These are phyloP conservation scores for Mastigias papua DNA, from an alignment of 30 jellyfish, hydroid and myxozoan species.

Conservation along the genomic window DNA sequence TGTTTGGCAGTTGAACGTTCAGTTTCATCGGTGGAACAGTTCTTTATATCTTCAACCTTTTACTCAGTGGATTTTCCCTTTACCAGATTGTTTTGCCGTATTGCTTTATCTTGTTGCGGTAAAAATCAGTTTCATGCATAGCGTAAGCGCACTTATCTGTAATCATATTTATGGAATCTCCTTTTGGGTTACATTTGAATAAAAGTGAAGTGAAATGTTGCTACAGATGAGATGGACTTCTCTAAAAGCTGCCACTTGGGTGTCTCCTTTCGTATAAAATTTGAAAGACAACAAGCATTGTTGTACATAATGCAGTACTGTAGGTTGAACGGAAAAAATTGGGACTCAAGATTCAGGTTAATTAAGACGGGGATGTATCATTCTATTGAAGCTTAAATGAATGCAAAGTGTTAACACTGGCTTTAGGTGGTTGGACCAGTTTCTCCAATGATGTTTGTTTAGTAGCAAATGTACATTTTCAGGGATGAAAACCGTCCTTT, in stretches of 20 bases:
- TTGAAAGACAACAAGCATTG: background rate
- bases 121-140: background rate
- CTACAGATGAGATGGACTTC: background rate
- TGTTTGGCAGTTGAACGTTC: background rate
- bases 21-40: background rate
- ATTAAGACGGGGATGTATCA: too few species aligned
- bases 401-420: background rate
- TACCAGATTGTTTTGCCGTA: background rate
- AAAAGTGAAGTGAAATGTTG: background rate
- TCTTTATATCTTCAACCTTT: background rate
- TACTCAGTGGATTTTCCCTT: conserved; percentile 2
- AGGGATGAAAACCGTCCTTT: background rate
- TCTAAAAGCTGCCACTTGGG: background rate
- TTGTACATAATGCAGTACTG: too few species aligned
- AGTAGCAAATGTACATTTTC: background rate
- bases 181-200: background rate
- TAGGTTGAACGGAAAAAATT: too few species aligned
- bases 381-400: background rate
- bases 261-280: background rate
- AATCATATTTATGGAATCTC: background rate
- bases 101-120: background rate
- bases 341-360: too few species aligned
- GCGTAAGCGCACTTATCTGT: background rate
- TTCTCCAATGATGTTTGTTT: background rate
- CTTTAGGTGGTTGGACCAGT: background rate